Evolutionary conservation across 2,113 vertebrate species (phyloP), one percentile per base, ranked within the genome.

Genomic region (Amphilophus citrinellus): DNA sequence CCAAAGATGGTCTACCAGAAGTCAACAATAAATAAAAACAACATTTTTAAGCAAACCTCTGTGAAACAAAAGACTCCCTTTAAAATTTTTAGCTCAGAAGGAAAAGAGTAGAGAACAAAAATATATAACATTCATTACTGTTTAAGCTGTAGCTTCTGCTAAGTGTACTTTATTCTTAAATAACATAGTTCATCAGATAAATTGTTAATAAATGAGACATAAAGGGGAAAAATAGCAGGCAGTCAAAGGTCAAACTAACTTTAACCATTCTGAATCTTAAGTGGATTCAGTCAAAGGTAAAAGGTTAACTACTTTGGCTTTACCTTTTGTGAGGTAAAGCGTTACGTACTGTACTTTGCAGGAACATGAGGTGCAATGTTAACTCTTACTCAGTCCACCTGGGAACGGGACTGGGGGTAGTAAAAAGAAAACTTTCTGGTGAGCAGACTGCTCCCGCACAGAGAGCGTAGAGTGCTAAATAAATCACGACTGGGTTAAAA

Each of bases 401-500:
- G 80, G 71, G 81, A 80, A 20, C 18, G 58, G 53, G 44, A 84
- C 24, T 44, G 63, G 20, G 27, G 77, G 47, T 27, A 76, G 35
- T 50, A 32, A 62, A 83, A 68, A 58, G 50, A 79, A 83, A 68
- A 61, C 62, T 71, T 79, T 89, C 68, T 88, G 84, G 78, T 65
- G 77, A 87, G 32, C 80, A 53, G 79, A 75, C 84, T 82, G 76
- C 83, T 88, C 79, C 58, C n/a, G 83, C 77, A 87, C 83, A 76
- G 84, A 65, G 80, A 80, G 85, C 77, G 77, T n/a, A 89, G 78
- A 66, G 91, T 39, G 62, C 77, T 93, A 89, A 94, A 94, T 93
- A 92, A 94, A 95, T 93, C 91, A 94, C 37, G 7, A 85, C 76
- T 60, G 63, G 65, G 87, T 88, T 94, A 90, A 93, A 95, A 94